Conservation (phyloP, 2,113 vertebrate species). For the Camelus bactrianus region DNA sequence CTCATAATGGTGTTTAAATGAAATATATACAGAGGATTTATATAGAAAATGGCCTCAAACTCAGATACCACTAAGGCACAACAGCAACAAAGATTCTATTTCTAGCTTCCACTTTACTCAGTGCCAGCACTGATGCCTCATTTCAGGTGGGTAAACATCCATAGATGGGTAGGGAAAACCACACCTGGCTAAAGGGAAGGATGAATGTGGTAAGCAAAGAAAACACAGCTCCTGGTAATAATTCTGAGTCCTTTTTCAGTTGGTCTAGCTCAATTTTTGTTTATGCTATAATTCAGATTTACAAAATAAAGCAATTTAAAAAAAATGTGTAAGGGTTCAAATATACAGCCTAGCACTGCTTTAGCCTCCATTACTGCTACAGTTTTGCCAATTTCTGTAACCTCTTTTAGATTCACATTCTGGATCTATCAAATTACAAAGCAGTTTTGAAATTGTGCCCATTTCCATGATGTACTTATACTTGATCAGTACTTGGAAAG, state of each 20-base stretch:
- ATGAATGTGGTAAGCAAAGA: neutral
- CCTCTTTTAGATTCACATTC: neutral
- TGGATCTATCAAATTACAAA: slow-evolving; percentile 13
- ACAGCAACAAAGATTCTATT: neutral
- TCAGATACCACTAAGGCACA: neutral
- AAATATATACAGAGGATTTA: neutral
- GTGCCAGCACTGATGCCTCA: neutral
- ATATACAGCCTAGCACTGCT: neutral
- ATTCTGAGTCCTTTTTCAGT: neutral
- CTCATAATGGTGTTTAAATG: neutral
- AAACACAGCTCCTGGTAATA: neutral
- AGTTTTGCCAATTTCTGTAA: neutral
- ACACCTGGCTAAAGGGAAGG: neutral
- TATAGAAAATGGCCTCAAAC: neutral
- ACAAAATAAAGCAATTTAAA: neutral
- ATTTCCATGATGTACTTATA: neutral
- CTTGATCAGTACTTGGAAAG: neutral
- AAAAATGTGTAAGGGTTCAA: neutral
- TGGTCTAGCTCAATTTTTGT: neutral
- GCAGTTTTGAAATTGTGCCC: neutral
- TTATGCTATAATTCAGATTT: neutral
- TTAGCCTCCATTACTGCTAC: neutral
- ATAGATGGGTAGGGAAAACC: neutral
- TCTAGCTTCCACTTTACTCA: neutral
- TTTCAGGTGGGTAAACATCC: neutral